Evolutionary conservation across 2,888 invertebrate genomes (phyloP).

Genomic region (Carterocephalus palaemon): DNA sequence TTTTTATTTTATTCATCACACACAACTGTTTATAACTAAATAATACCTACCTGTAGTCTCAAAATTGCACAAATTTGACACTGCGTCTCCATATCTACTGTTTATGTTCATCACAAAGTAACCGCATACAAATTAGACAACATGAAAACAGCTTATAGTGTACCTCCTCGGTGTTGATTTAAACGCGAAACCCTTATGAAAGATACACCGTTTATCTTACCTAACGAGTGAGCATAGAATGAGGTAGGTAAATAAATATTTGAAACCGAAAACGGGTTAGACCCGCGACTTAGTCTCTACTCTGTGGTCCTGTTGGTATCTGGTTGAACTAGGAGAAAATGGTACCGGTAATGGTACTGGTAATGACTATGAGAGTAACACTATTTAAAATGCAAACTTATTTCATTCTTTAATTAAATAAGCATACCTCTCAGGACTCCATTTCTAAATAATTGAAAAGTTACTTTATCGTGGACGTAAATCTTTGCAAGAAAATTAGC

Average conservation of each 20-base stretch:
- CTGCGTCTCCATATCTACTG: not conserved
- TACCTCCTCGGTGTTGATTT: constrained; percentile 31
- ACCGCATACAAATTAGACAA: constrained; percentile 16
- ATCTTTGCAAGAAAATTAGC: constrained; percentile 30
- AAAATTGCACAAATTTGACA: no score
- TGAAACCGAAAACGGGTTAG: constrained; percentile 12
- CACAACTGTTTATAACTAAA: no score
- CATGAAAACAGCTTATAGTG: constrained; percentile 21
- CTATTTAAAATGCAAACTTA: no score
- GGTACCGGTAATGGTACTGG: no score
- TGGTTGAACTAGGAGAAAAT: no score
- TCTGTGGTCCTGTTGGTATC: constrained; percentile 10
- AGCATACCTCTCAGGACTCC: no score
- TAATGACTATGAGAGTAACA: no score
- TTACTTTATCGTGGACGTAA: constrained; percentile 28
- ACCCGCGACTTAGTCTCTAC: not conserved
- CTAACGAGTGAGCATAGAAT: constrained; percentile 26
- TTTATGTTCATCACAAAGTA: constrained; percentile 5
- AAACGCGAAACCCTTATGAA: constrained; percentile 31
- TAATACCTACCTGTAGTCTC: no score
- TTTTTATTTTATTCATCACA: no score
- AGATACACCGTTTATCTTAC: constrained; percentile 21
- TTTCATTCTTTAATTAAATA: no score
- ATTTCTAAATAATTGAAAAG: constrained; percentile 22
- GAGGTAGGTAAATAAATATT: constrained; percentile 24